These are phyloP conservation scores for Cylloceria caligata DNA, from an alignment of 2,888 invertebrate species.

Conservation along the genomic window DNA sequence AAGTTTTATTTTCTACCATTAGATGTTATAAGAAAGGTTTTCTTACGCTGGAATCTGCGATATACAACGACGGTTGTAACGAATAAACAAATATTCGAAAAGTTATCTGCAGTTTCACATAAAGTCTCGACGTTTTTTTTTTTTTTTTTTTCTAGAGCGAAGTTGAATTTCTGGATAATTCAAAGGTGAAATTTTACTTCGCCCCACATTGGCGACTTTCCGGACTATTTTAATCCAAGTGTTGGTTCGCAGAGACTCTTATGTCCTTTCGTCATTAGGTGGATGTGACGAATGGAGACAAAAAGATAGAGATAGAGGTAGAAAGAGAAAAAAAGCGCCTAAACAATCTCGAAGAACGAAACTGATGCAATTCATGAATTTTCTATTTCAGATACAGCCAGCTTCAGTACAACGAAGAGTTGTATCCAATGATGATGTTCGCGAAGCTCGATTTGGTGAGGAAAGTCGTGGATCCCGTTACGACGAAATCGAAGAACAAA, in stretches of 20 bases:
- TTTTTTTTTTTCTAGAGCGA: background rate
- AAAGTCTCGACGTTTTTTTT: background rate
- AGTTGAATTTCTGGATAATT: conserved; percentile 6
- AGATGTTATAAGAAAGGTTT: conserved; percentile 17
- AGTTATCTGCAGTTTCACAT: conserved; percentile 2
- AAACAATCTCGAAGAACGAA: conserved; percentile 59
- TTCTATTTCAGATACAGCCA: conserved; percentile 81
- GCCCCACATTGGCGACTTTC: background rate
- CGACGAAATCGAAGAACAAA: conserved; percentile 42
- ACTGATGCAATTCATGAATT: conserved; percentile 80
- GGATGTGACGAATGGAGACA: conserved; percentile 62
- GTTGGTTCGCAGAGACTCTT: conserved; percentile 24
- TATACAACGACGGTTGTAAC: conserved; percentile 53
- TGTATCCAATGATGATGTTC: conserved; percentile 78
- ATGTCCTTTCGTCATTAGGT: conserved; percentile 30
- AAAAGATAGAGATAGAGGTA: conserved; percentile 55
- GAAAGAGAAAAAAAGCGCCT: conserved; percentile 54
- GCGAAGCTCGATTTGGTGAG: conserved; percentile 79
- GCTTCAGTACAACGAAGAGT: conserved; percentile 76
- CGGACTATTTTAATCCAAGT: background rate
- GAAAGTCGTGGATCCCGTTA: conserved; percentile 70
- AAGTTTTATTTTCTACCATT: conserved; percentile 25
- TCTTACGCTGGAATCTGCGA: conserved; percentile 40
- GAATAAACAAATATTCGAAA: conserved; percentile 50
- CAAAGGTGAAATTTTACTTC: background rate